Percentiles rank a stretch among this genome's conserved stretches.
Evolutionary conservation across 2,888 invertebrate species (phyloP).

Genomic region (Campaea margaritaria): DNA sequence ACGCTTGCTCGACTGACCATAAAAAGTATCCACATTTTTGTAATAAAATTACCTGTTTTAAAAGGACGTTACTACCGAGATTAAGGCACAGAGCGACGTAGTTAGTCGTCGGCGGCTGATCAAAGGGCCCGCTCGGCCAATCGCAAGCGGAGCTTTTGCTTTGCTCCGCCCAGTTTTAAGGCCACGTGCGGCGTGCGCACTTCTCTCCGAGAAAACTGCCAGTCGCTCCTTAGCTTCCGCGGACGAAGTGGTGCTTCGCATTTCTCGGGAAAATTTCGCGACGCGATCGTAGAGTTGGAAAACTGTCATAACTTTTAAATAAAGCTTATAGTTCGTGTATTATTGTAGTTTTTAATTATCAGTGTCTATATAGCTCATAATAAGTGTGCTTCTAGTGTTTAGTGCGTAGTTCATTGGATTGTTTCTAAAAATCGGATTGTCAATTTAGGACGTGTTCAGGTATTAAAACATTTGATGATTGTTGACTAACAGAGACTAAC

Average conservation of each 20-base stretch:
- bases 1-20: slow-evolving; percentile 74
- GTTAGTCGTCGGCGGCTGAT: slow-evolving; percentile 82
- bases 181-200: slow-evolving; percentile 84
- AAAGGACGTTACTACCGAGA: slow-evolving; percentile 84
- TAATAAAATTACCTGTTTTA: slow-evolving; percentile 85
- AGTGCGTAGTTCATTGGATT: slow-evolving; percentile 51
- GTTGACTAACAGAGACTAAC: slow-evolving; percentile 49
- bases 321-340: slow-evolving; percentile 22
- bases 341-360: slow-evolving; percentile 34
- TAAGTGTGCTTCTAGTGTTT: slow-evolving; percentile 41
- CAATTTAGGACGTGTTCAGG: slow-evolving; percentile 43
- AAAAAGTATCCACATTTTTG: slow-evolving; percentile 80
- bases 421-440: slow-evolving; percentile 49
- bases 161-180: slow-evolving; percentile 67
- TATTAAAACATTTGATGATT: slow-evolving; percentile 48
- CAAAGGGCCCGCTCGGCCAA: slow-evolving; percentile 75
- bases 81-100: slow-evolving; percentile 82
- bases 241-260: slow-evolving; percentile 43
- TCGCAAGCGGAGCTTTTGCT: slow-evolving; percentile 51
- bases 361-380: slow-evolving; percentile 36
- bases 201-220: slow-evolving; percentile 60
- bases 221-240: slow-evolving; percentile 63
- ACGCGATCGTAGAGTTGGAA: slow-evolving; percentile 55
- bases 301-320: slow-evolving; percentile 44
- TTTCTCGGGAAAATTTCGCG: slow-evolving; percentile 43